Evolutionary conservation across 2,113 vertebrate species (phyloP).

Genomic region (Sialia sialis): DNA sequence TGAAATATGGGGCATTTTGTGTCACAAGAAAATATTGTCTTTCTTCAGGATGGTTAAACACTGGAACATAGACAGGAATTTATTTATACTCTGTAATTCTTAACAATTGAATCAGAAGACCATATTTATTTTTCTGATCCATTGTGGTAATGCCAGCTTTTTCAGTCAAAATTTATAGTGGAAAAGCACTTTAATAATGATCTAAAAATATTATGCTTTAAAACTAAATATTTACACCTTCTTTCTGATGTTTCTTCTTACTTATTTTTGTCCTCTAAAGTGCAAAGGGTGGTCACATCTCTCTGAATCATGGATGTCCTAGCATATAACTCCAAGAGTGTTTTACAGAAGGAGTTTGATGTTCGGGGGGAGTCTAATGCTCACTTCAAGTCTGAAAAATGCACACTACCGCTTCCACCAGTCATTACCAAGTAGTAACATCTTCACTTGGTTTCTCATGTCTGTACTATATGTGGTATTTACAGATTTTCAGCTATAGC

Average conservation of each 20-base stretch:
- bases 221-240: neutral
- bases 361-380: neutral
- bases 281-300: neutral
- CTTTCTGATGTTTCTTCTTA: neutral
- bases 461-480: neutral
- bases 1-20: neutral
- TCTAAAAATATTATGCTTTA: neutral
- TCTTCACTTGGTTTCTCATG: neutral
- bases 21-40: neutral
- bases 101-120: neutral
- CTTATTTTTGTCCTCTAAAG: neutral
- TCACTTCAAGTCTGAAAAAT: neutral
- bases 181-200: neutral
- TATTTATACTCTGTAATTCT: neutral
- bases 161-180: neutral
- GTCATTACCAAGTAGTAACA: neutral
- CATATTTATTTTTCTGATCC: neutral
- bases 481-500: neutral
- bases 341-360: neutral
- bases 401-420: neutral
- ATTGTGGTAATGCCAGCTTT: neutral
- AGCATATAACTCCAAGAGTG: accelerated
- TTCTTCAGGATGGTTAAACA: neutral
- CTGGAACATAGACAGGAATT: neutral
- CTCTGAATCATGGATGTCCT: neutral